A percentile compares a stretch with the other conserved stretches of the same genome.
Evolutionary conservation across 2,888 invertebrate species (phyloP).

Genomic region (Drosophila parthenogenetica): DNA sequence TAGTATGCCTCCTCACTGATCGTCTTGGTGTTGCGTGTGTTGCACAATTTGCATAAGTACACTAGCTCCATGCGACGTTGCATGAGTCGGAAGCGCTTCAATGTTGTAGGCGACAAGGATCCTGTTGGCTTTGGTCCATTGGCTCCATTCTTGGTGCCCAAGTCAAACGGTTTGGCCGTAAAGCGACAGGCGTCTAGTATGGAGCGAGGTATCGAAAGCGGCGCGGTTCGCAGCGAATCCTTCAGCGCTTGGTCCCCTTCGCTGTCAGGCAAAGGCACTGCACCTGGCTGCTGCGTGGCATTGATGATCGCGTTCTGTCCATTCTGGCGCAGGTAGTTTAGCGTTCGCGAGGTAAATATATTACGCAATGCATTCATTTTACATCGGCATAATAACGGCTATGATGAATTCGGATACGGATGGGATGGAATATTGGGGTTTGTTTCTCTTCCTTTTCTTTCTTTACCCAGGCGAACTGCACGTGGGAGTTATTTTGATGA

Average conservation of each 20-base stretch:
- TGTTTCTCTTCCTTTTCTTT: neutral
- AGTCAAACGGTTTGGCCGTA: slow-evolving; percentile 68
- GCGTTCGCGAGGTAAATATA: slow-evolving; percentile 78
- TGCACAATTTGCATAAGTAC: slow-evolving; percentile 83
- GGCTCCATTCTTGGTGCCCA: slow-evolving; percentile 18
- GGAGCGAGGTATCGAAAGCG: slow-evolving; percentile 76
- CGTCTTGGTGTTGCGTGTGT: slow-evolving; percentile 82
- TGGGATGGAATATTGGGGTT: neutral
- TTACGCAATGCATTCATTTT: slow-evolving; percentile 83
- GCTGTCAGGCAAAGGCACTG: slow-evolving; percentile 50
- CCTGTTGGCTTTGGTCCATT: slow-evolving; percentile 46
- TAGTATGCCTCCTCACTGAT: slow-evolving; percentile 83
- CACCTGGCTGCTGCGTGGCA: slow-evolving; percentile 68
- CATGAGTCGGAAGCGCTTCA: slow-evolving; percentile 78
- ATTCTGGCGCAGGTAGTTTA: slow-evolving; percentile 79
- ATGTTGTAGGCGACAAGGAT: slow-evolving; percentile 76
- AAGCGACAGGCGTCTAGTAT: slow-evolving; percentile 79
- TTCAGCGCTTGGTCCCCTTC: slow-evolving; percentile 53
- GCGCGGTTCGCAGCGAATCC: slow-evolving; percentile 42
- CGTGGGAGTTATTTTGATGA: slow-evolving; percentile 25
- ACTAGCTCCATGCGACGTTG: slow-evolving; percentile 81
- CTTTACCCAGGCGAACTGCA: slow-evolving; percentile 20
- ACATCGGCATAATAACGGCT: slow-evolving; percentile 55
- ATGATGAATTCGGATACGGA: slow-evolving; percentile 12
- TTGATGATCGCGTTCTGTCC: slow-evolving; percentile 82